phyloP scores from a whole-genome alignment of 2,888 invertebrate genomes.

The Incurvaria masculella region DNA sequence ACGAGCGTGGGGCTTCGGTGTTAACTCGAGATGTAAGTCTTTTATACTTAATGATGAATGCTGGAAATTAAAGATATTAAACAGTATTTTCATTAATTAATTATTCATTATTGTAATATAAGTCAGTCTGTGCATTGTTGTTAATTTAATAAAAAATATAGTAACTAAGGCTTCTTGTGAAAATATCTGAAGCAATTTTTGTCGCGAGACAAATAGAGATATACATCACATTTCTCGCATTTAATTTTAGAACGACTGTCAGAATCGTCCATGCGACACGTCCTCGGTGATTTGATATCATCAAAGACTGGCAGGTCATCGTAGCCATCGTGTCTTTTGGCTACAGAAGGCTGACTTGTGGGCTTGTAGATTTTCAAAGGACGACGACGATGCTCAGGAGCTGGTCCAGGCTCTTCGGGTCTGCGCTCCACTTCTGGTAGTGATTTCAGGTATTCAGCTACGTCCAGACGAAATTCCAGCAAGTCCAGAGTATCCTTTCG shows the following conservation, averaged over 20 bases:
- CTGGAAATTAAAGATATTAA: background rate
- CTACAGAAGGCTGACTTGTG: slow-evolving; percentile 15
- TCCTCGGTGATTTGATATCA: slow-evolving; percentile 17
- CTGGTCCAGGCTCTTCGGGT: slow-evolving; percentile 2
- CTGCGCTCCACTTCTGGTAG: slow-evolving; percentile 7
- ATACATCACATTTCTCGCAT: slow-evolving; percentile 18
- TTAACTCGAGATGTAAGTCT: background rate
- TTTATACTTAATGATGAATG: background rate
- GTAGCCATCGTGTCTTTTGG: slow-evolving; percentile 20
- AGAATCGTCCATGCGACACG: slow-evolving; percentile 18
- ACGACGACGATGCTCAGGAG: background rate
- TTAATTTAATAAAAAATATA: slow-evolving; percentile 2
- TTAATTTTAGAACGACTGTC: slow-evolving; percentile 16
- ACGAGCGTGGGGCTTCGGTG: background rate
- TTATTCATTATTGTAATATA: background rate
- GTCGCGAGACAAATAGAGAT: slow-evolving; percentile 13
- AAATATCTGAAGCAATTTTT: slow-evolving; percentile 11
- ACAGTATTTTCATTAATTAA: background rate
- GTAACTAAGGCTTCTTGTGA: slow-evolving; percentile 6
- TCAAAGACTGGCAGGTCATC: slow-evolving; percentile 18
- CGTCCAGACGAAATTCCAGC: slow-evolving; percentile 12
- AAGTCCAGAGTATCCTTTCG: slow-evolving; percentile 9
- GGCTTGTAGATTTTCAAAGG: background rate
- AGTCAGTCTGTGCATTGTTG: too few species aligned
- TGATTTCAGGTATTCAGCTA: slow-evolving; percentile 9